Conservation (phyloP, 1,140 invertebrate genomes). For the Alviniconcha marisindica region DNA sequence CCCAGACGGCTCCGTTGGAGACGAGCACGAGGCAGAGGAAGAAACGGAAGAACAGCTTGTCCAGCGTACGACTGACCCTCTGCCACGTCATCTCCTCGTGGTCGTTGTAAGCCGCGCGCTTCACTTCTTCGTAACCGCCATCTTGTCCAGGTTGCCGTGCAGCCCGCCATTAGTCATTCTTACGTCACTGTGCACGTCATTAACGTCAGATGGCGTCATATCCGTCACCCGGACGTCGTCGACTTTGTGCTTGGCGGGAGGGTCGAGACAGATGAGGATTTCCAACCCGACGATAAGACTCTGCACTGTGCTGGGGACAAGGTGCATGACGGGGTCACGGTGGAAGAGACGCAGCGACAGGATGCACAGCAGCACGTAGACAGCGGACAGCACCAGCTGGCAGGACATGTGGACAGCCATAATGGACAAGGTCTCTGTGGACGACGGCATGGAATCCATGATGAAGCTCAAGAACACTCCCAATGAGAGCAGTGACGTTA, state of each 20-base stretch:
- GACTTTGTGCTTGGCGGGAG: background rate
- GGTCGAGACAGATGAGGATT: background rate
- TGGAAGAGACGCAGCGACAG: background rate
- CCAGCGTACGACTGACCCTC: constrained; percentile 14
- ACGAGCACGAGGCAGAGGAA: background rate
- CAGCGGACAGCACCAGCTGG: background rate
- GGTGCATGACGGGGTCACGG: constrained; percentile 6
- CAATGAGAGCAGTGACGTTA: constrained; percentile 81
- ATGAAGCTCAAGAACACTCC: constrained; percentile 69
- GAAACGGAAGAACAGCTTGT: background rate
- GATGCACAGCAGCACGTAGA: constrained; percentile 18
- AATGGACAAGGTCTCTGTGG: constrained; percentile 11
- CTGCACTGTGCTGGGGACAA: background rate
- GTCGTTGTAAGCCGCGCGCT: background rate
- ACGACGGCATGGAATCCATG: background rate
- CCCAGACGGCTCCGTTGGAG: too few relatives aligned
- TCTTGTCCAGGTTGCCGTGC: background rate
- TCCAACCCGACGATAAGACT: background rate
- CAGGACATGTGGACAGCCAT: background rate
- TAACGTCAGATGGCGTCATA: background rate
- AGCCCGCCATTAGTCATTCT: background rate
- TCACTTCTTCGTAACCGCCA: background rate
- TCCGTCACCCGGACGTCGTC: background rate
- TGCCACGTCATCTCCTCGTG: constrained; percentile 19
- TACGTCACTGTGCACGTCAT: background rate